Percentiles rank a stretch among this genome's conserved stretches.
phyloP scores from a whole-genome alignment of 2,113 vertebrate genomes.

The Cromileptes altivelis region DNA sequence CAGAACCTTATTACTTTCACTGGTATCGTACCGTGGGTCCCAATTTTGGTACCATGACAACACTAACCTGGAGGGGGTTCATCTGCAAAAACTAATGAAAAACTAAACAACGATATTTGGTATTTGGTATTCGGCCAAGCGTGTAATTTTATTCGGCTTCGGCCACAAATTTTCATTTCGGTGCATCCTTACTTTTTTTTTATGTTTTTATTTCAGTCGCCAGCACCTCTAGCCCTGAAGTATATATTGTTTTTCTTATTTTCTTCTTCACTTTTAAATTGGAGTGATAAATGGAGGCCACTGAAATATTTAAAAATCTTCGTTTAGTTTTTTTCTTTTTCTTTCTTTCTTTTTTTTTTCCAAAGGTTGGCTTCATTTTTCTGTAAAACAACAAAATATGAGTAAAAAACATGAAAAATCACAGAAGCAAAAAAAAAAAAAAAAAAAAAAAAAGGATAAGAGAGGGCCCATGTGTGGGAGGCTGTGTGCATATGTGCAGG shows the following conservation, averaged over 20 bases:
- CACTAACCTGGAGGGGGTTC: too few relatives aligned
- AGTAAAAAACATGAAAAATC: constrained; percentile 32
- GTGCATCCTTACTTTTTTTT: too few relatives aligned
- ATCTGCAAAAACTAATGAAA: too few relatives aligned
- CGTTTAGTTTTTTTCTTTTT: not conserved
- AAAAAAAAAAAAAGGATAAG: constrained; percentile 7
- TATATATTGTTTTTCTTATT: not conserved
- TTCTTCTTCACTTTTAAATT: constrained; percentile 21
- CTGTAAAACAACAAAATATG: constrained; percentile 29
- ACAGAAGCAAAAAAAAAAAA: constrained; percentile 7
- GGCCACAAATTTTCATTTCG: too few relatives aligned
- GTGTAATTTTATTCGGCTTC: too few relatives aligned
- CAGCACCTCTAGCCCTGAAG: not conserved
- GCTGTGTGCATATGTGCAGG: constrained; percentile 70
- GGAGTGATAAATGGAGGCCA: not conserved
- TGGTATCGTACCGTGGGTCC: too few relatives aligned
- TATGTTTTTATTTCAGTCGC: constrained; percentile 16
- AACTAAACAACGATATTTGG: too few relatives aligned
- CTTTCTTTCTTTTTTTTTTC: not conserved
- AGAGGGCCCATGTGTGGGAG: constrained; percentile 64
- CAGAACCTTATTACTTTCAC: too few relatives aligned
- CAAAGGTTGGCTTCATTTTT: constrained; percentile 6
- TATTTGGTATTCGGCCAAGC: too few relatives aligned
- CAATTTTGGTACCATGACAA: too few relatives aligned
- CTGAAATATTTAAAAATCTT: not conserved